Conservation (phyloP, 2,888 invertebrate genomes). For the Seladonia tumulorum region DNA sequence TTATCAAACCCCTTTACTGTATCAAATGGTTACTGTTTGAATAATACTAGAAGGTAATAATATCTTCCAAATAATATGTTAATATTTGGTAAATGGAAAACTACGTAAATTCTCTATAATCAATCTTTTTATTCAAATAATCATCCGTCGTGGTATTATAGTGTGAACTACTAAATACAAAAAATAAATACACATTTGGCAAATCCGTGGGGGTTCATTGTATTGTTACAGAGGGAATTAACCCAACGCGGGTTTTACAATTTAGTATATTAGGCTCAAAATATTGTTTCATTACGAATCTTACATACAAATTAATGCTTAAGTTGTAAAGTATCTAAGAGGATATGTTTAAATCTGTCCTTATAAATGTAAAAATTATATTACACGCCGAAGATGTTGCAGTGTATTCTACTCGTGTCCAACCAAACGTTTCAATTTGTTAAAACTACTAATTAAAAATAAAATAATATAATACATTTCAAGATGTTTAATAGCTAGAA, state of each 20-base stretch:
- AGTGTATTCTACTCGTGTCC: not conserved
- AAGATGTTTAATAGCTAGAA: not conserved
- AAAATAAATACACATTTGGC: conserved; percentile 72
- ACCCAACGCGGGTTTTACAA: conserved; percentile 11
- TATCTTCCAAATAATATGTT: not conserved
- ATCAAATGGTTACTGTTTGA: not conserved
- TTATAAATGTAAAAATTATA: conserved; percentile 13
- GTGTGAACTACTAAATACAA: conserved; percentile 60
- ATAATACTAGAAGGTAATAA: not conserved
- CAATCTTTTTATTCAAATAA: conserved; percentile 46
- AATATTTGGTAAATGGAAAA: conserved; percentile 3
- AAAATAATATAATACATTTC: conserved; percentile 3
- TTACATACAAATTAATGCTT: conserved; percentile 23
- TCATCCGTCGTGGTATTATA: conserved; percentile 23
- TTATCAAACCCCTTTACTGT: not conserved
- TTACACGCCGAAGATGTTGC: not conserved
- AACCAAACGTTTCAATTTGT: not conserved
- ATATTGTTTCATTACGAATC: conserved; percentile 7
- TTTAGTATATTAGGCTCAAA: conserved; percentile 33
- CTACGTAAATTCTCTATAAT: not conserved
- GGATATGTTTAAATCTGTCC: conserved; percentile 50
- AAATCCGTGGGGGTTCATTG: conserved; percentile 37
- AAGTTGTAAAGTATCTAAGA: conserved; percentile 28
- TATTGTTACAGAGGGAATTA: conserved; percentile 11
- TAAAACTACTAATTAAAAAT: not conserved